These are phyloP conservation scores for Rhagium mordax DNA, from an alignment of 2,888 invertebrate species.

Conservation along the genomic window DNA sequence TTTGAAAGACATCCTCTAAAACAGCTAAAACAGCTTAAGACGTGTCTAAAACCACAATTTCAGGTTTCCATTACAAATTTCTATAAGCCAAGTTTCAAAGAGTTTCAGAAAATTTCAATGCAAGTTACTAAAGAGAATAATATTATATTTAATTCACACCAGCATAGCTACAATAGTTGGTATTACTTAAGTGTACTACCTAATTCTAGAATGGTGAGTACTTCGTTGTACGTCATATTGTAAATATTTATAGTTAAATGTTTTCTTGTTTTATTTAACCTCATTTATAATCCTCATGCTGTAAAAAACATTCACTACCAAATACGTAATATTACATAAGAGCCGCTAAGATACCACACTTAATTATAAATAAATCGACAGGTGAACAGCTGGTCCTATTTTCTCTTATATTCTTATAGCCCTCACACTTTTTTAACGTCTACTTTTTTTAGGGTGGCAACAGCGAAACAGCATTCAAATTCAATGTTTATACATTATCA, in stretches of 20 bases:
- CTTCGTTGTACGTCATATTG: background rate
- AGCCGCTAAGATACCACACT: too few species aligned
- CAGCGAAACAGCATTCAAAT: constrained; percentile 27
- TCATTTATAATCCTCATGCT: too few species aligned
- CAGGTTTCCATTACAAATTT: constrained; percentile 48
- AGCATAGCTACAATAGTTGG: constrained; percentile 44
- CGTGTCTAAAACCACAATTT: constrained; percentile 9
- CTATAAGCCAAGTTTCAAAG: constrained; percentile 46
- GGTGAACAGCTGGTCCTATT: too few species aligned
- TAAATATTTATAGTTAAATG: background rate
- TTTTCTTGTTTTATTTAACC: too few species aligned
- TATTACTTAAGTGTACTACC: constrained; percentile 50
- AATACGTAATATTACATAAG: too few species aligned
- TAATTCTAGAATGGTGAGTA: constrained; percentile 34
- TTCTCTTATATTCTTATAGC: too few species aligned
- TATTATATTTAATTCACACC: constrained; percentile 28
- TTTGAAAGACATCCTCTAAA: constrained; percentile 5
- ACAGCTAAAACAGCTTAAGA: background rate
- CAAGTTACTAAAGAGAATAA: constrained; percentile 22
- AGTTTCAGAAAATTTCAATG: constrained; percentile 36
- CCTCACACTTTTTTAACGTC: too few species aligned
- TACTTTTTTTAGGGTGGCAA: background rate
- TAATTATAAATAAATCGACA: too few species aligned
- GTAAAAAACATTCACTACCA: too few species aligned
- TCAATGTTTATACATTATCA: constrained; percentile 41